phyloP scores from a whole-genome alignment of 2,113 vertebrate species.

The Colius striatus region DNA sequence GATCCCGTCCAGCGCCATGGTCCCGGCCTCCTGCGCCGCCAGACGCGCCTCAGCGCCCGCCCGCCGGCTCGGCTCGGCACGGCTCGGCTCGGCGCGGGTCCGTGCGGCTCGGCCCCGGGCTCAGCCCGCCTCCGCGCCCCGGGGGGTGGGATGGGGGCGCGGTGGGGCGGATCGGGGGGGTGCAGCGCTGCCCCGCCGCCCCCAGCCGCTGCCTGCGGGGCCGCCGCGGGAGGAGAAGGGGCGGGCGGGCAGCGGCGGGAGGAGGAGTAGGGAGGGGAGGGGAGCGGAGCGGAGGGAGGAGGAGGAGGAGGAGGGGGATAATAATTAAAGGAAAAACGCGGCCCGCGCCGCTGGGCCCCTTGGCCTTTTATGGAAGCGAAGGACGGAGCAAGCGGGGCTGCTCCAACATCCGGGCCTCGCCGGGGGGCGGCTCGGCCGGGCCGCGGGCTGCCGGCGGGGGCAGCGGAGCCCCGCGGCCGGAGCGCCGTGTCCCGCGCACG shows the following conservation, averaged over 20 bases:
- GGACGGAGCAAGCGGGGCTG: slow-evolving; percentile 63
- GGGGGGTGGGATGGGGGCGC: background rate
- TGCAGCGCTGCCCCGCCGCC: background rate
- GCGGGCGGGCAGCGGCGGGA: background rate
- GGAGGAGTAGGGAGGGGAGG: background rate
- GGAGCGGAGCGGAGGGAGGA: background rate
- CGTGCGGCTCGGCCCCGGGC: too few species aligned
- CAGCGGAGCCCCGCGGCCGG: background rate
- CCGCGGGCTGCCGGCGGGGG: too few species aligned
- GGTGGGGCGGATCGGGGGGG: background rate
- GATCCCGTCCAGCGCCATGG: slow-evolving; percentile 98
- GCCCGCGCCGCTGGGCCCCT: slow-evolving; percentile 43
- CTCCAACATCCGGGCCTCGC: slow-evolving; percentile 82
- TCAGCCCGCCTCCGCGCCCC: background rate
- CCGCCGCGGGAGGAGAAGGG: background rate
- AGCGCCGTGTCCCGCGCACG: background rate
- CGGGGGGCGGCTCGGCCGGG: background rate
- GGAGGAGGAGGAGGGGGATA: background rate
- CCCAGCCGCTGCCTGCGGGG: slow-evolving; percentile 6
- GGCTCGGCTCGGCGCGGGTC: background rate
- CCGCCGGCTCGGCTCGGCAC: background rate
- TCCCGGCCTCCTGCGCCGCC: slow-evolving; percentile 76
- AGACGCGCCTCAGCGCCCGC: background rate
- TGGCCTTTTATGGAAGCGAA: slow-evolving; percentile 83
- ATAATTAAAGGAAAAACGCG: slow-evolving; percentile 53